A percentile compares a stretch with the other conserved stretches of the same genome.
phyloP scores from a whole-genome alignment of 2,888 invertebrate genomes.

The Allacma fusca region DNA sequence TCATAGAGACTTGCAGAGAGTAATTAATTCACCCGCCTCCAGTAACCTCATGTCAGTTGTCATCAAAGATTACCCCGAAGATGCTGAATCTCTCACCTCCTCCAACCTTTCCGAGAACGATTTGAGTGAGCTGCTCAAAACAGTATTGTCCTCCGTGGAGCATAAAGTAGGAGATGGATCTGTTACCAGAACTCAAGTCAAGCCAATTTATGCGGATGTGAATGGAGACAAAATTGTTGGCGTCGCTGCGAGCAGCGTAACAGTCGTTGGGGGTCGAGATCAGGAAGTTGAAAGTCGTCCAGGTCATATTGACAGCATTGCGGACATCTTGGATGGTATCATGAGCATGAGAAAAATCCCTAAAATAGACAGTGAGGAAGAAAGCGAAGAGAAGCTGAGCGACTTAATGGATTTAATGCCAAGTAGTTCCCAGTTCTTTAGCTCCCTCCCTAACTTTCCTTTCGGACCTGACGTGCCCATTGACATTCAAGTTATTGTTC shows the following conservation, averaged over 20 bases:
- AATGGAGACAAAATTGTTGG: constrained; percentile 55
- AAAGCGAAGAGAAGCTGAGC: constrained; percentile 61
- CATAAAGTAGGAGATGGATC: neutral
- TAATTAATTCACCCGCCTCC: constrained; percentile 61
- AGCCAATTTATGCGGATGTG: constrained; percentile 55
- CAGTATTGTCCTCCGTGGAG: constrained; percentile 28
- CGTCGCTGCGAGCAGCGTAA: constrained; percentile 52
- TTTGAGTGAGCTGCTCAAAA: constrained; percentile 31
- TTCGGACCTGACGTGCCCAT: neutral
- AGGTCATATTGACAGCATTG: constrained; percentile 49
- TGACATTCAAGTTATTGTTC: constrained; percentile 29
- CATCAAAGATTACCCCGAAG: constrained; percentile 38
- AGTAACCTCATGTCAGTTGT: constrained; percentile 36
- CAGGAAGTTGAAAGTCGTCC: constrained; percentile 27
- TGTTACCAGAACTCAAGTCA: constrained; percentile 49
- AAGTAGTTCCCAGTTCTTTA: constrained; percentile 53
- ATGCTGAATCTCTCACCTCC: constrained; percentile 29
- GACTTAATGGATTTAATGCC: constrained; percentile 61
- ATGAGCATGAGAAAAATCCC: constrained; percentile 48
- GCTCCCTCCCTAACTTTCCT: constrained; percentile 9
- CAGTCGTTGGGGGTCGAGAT: constrained; percentile 46
- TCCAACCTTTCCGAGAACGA: constrained; percentile 38
- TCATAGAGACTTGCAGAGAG: constrained; percentile 62
- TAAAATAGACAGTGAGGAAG: constrained; percentile 57
- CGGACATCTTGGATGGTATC: constrained; percentile 58